Percentiles rank a stretch among this genome's conserved stretches.
These are phyloP conservation scores for Tyrophagus putrescentiae DNA, from an alignment of 1,140 invertebrate species.

Conservation along the genomic window DNA sequence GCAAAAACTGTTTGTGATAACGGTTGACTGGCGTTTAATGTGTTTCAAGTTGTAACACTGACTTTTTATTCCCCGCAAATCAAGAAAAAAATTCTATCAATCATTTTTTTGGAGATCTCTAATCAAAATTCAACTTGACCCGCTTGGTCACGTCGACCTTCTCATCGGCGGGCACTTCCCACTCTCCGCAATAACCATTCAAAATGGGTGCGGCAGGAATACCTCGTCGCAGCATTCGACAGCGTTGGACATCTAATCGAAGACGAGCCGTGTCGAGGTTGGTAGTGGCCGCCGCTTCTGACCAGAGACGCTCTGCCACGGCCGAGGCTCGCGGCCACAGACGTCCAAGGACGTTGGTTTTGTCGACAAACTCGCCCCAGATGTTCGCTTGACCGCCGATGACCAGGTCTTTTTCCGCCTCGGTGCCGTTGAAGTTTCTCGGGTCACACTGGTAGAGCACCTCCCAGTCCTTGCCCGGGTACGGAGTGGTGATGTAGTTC, in stretches of 20 bases:
- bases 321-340: conserved; percentile 53
- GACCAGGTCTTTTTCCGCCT: conserved; percentile 6
- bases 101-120: no score
- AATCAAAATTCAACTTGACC: no score
- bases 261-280: conserved; percentile 26
- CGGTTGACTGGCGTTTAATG: no score
- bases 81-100: no score
- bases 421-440: conserved; percentile 28
- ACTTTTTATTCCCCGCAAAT: no score
- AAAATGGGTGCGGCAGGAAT: conserved; percentile 32
- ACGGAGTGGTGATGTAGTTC: conserved; percentile 34
- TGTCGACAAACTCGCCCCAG: conserved; percentile 35
- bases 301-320: conserved; percentile 71
- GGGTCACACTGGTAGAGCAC: conserved; percentile 38
- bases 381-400: conserved; percentile 34
- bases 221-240: conserved; percentile 28
- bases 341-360: conserved; percentile 27
- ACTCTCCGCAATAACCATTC: conserved; percentile 33
- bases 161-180: no score
- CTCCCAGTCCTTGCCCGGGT: conserved; percentile 34
- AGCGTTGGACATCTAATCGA: conserved; percentile 29
- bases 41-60: no score
- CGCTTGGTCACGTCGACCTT: no score
- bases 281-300: conserved; percentile 31
- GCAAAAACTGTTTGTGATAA: no score